Evolutionary conservation across 2,113 vertebrate species (phyloP), one percentile per base, ranked within the genome.

Genomic region (Pipa parva): DNA sequence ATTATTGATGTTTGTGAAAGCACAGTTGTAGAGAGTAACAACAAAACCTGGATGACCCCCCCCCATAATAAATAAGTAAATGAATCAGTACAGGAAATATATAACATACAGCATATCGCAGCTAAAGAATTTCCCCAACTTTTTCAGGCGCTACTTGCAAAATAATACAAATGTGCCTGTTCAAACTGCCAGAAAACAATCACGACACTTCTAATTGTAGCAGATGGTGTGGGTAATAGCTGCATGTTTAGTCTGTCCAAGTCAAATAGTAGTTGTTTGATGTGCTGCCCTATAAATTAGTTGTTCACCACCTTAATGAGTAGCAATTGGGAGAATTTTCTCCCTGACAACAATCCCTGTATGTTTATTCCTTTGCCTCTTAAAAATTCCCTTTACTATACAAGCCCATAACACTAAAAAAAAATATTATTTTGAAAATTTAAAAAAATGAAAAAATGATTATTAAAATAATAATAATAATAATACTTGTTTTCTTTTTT

Each of bases 201-300:
- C 46, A 49, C 22, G 18, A 49, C 46, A 49, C 21, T 24, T 49
- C 20, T 49, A 49, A 49, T 49, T 49, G 46, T 49, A 49, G 46
- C 46, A 49, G 46, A 49, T 49, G 46, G 46, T 13, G 22, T 21
- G 46, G 46, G 46, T 49, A 49, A 49, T 49, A 49, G 22, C 46
- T 20, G 5, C 9, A 21, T 20, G 46, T 13, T 22, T 20, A 49
- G 18, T 11, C 46, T 5, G 46, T 12, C 46, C 46, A 49, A 24
- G 10, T 49, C 21, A 49, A 22, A 49, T 49, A 7, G 15, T 18
- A 17, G 4, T 8, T 1, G 18, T 22, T 21, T 10, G 8, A 12
- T 49, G 21, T 49, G 46, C 18, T 11, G 18, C 46, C 46, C 21
- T 10, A 49, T 22, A 49, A 49, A 49, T 49, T 1, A 46, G 42